Percentiles rank a stretch among this genome's conserved stretches.
Conservation (phyloP, 1,140 invertebrate genomes). For the Orius laevigatus region DNA sequence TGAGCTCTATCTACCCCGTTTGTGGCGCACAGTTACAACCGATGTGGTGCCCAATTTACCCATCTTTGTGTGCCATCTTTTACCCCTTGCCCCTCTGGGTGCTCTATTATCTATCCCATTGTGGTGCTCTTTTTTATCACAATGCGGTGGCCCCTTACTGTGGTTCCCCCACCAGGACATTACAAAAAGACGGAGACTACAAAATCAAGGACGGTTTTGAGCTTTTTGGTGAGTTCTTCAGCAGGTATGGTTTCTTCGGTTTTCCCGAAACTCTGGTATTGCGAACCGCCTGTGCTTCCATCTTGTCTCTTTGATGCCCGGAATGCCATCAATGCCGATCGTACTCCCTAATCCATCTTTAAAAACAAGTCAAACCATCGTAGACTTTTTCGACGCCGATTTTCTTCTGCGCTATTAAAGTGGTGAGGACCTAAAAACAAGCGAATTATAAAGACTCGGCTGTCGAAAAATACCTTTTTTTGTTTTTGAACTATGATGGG, state of each 20-base stretch:
- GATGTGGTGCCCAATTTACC: too few relatives aligned
- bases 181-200: too few relatives aligned
- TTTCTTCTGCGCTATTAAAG: slow-evolving; percentile 71
- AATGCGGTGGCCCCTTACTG: too few relatives aligned
- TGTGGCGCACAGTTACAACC: too few relatives aligned
- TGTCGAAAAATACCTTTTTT: slow-evolving; percentile 62
- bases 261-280: slow-evolving; percentile 37
- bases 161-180: too few relatives aligned
- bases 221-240: slow-evolving; percentile 48
- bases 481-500: slow-evolving; percentile 77
- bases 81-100: too few relatives aligned
- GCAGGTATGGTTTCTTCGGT: slow-evolving; percentile 49
- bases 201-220: slow-evolving; percentile 61
- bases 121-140: too few relatives aligned
- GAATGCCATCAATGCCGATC: slow-evolving; percentile 79
- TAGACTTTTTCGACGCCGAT: slow-evolving; percentile 67
- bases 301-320: slow-evolving; percentile 53
- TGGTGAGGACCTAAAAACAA: slow-evolving; percentile 62
- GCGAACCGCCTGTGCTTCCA: slow-evolving; percentile 52
- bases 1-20: too few relatives aligned
- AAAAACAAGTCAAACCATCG: slow-evolving; percentile 79
- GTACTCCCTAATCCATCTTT: slow-evolving; percentile 62
- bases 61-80: too few relatives aligned
- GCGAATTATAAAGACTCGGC: slow-evolving; percentile 7
- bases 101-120: too few relatives aligned